Conservation (phyloP, 2,797 vertebrate species). For the Anomalospiza imberbis region DNA sequence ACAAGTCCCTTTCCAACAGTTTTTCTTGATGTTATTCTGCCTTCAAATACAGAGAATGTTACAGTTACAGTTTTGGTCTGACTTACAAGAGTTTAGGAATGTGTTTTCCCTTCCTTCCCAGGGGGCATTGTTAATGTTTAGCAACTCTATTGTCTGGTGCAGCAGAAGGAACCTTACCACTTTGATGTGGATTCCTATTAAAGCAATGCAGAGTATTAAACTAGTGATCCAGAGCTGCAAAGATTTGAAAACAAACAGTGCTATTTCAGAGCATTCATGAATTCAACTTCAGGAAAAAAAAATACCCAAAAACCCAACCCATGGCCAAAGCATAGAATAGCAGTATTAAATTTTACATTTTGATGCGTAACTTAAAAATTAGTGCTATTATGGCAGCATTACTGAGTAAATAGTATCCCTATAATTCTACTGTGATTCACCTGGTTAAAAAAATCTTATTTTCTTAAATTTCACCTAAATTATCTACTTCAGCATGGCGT, state of each 20-base stretch:
- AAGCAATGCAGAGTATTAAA: slow-evolving; percentile 12
- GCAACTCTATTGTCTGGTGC: slow-evolving; percentile 46
- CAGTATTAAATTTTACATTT: background rate
- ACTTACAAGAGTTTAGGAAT: slow-evolving; percentile 50
- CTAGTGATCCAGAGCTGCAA: slow-evolving; percentile 30
- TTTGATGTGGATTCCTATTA: slow-evolving; percentile 48
- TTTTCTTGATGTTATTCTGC: slow-evolving; percentile 48
- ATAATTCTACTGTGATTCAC: background rate
- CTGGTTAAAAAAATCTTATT: background rate
- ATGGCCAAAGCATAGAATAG: background rate
- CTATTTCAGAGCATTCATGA: slow-evolving; percentile 4
- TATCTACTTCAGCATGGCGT: background rate
- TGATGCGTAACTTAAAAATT: background rate
- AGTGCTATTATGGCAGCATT: background rate
- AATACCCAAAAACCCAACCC: background rate
- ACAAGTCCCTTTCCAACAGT: slow-evolving; percentile 13
- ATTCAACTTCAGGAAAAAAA: background rate
- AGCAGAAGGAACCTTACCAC: slow-evolving; percentile 37
- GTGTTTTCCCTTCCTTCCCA: slow-evolving; percentile 38
- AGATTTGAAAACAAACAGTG: slow-evolving; percentile 23
- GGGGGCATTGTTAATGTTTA: slow-evolving; percentile 57
- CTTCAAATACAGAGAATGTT: slow-evolving; percentile 14
- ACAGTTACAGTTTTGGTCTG: slow-evolving; percentile 21
- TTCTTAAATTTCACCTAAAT: background rate
- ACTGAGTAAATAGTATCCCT: background rate